These are phyloP conservation scores for Reticulitermes speratus DNA, from an alignment of 1,140 invertebrate genomes.

Conservation along the genomic window DNA sequence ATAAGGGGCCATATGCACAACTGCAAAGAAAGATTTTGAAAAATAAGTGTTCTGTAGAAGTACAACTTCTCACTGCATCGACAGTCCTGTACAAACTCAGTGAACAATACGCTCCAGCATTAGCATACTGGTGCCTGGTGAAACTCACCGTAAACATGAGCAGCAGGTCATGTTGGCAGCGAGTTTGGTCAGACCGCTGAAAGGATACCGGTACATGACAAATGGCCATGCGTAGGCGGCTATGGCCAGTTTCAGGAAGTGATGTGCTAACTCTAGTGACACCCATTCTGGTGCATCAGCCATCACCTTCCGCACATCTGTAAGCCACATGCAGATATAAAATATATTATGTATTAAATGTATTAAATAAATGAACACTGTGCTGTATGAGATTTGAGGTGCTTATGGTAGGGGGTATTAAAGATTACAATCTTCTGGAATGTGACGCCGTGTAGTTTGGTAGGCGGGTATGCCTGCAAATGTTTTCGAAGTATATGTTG, in stretches of 20 bases:
- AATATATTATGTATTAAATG: background rate
- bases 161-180: conserved; percentile 69
- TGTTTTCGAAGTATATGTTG: too few relatives aligned
- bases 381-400: too few relatives aligned
- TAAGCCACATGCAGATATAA: background rate
- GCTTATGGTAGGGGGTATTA: too few relatives aligned
- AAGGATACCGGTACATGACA: conserved; percentile 72
- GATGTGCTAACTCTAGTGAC: conserved; percentile 70
- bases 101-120: too few relatives aligned
- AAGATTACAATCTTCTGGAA: too few relatives aligned
- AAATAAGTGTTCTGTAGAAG: too few relatives aligned
- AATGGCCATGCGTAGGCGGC: conserved; percentile 91
- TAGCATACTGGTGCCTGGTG: background rate
- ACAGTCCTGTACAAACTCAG: too few relatives aligned
- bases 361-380: background rate
- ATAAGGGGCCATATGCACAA: too few relatives aligned
- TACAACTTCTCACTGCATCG: too few relatives aligned
- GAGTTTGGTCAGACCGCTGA: conserved; percentile 72
- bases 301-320: conserved; percentile 59
- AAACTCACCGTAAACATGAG: conserved; percentile 66
- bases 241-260: conserved; percentile 77
- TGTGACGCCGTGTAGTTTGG: too few relatives aligned
- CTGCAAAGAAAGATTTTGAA: too few relatives aligned
- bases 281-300: conserved; percentile 70
- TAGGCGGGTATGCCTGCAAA: too few relatives aligned